Percentiles rank a stretch among this genome's conserved stretches.
These are phyloP conservation scores for Manis pentadactyla DNA, from an alignment of 2,797 vertebrate species.

Conservation along the genomic window DNA sequence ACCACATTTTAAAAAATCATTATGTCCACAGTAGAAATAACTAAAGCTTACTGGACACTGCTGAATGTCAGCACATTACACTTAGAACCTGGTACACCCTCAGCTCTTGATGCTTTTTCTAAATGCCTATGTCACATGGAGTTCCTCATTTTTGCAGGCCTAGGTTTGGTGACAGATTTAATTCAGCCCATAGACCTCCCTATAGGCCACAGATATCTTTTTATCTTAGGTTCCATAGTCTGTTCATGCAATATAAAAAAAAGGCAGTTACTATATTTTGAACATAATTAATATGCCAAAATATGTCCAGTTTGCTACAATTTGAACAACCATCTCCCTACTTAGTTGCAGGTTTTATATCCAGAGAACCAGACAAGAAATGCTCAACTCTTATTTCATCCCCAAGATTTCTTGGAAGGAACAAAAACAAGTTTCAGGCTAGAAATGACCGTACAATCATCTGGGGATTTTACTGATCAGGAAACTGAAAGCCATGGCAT, in stretches of 20 bases:
- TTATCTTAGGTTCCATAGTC: not conserved
- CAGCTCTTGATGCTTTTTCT: not conserved
- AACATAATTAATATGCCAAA: slow-evolving; percentile 45
- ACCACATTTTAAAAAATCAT: not conserved
- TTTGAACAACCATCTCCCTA: not conserved
- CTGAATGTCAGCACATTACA: not conserved
- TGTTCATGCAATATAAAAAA: slow-evolving; percentile 20
- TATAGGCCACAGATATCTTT: not conserved
- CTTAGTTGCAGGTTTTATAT: slow-evolving; percentile 15
- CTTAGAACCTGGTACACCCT: not conserved
- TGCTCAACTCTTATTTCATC: not conserved
- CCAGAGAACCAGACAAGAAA: not conserved
- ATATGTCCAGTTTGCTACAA: slow-evolving; percentile 21
- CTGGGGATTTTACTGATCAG: not conserved
- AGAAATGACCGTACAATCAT: not conserved
- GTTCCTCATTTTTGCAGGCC: slow-evolving; percentile 2
- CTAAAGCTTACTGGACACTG: not conserved
- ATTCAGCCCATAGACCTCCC: not conserved
- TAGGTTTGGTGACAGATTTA: not conserved
- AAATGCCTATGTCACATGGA: not conserved
- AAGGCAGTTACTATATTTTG: slow-evolving; percentile 12
- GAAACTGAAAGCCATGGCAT: not conserved
- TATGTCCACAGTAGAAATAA: not conserved
- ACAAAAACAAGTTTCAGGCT: not conserved
- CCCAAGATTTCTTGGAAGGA: not conserved